These are phyloP conservation scores for Zosterops pallidus DNA, from an alignment of 2,113 vertebrate species.

Conservation along the genomic window DNA sequence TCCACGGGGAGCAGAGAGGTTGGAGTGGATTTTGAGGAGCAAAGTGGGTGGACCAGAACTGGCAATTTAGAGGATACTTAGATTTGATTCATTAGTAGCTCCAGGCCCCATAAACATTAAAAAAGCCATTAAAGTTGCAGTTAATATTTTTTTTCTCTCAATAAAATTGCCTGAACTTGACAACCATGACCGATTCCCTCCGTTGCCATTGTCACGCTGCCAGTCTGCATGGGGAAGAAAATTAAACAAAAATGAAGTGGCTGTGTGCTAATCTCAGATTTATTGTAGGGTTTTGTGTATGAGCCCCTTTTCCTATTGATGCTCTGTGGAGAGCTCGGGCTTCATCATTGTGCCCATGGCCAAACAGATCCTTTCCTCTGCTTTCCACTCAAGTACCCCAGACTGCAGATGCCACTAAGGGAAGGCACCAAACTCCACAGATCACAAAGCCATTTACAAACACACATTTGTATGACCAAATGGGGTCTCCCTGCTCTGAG, in stretches of 20 bases:
- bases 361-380: neutral
- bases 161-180: conserved; percentile 33
- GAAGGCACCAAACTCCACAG: neutral
- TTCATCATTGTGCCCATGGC: accelerated
- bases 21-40: neutral
- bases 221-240: neutral
- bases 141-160: neutral
- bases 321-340: neutral
- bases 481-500: neutral
- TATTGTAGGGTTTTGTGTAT: neutral
- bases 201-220: neutral
- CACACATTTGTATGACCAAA: accelerated
- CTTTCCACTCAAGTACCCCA: neutral
- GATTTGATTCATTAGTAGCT: conserved; percentile 46
- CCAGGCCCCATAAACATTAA: conserved; percentile 27
- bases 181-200: conserved; percentile 35
- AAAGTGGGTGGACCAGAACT: conserved; percentile 21
- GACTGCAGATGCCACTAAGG: neutral
- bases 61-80: neutral
- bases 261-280: neutral
- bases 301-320: neutral
- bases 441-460: neutral
- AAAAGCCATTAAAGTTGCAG: conserved; percentile 40
- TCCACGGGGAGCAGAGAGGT: neutral
- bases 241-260: neutral